A percentile compares a stretch with the other conserved stretches of the same genome.
Conservation (phyloP, 2,113 vertebrate genomes). For the Elephas maximus region DNA sequence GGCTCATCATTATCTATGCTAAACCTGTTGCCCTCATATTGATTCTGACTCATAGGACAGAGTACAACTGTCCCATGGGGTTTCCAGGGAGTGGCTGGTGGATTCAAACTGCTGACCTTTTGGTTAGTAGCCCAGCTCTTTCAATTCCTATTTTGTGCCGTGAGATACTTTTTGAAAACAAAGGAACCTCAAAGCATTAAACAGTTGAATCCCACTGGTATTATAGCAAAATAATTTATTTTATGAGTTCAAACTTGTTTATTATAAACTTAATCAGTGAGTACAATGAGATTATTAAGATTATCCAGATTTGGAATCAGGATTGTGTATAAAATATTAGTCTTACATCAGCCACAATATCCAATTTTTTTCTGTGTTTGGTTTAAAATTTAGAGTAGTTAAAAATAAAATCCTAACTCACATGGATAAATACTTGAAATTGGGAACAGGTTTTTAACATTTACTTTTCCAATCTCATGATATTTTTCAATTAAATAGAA, state of each 20-base stretch:
- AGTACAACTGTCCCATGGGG: no score
- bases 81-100: no score
- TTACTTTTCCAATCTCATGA: slow-evolving; percentile 11
- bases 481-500: slow-evolving; percentile 24
- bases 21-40: no score
- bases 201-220: background rate
- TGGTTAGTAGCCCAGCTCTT: background rate
- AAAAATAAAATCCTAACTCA: slow-evolving; percentile 36
- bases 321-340: slow-evolving; percentile 1
- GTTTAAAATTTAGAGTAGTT: slow-evolving; percentile 32
- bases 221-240: background rate
- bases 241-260: slow-evolving; percentile 1
- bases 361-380: slow-evolving; percentile 21
- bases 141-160: background rate
- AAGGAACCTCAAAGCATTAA: background rate
- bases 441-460: slow-evolving; percentile 52
- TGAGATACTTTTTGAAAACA: background rate
- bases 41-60: no score
- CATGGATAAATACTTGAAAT: slow-evolving; percentile 38
- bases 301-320: slow-evolving; percentile 22
- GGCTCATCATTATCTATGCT: background rate
- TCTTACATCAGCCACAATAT: background rate
- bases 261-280: background rate
- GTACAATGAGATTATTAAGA: background rate
- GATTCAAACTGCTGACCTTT: no score